phyloP scores from a whole-genome alignment of 2,113 vertebrate species.

The Hemibagrus wyckioides region DNA sequence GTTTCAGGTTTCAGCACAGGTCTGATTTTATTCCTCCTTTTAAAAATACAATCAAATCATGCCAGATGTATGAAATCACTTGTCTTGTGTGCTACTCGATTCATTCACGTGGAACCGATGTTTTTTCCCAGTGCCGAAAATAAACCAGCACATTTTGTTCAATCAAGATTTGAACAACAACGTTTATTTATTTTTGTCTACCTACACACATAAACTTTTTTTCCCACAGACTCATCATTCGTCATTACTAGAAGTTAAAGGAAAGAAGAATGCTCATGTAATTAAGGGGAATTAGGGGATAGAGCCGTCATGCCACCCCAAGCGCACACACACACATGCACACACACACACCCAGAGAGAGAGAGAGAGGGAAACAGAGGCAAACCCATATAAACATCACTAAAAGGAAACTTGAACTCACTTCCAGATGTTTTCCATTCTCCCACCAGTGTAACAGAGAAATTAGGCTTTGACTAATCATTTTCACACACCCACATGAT shows the following conservation, averaged over 20 bases:
- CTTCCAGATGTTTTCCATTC: conserved; percentile 26
- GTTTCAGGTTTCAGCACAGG: too few species aligned
- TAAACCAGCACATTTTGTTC: not conserved
- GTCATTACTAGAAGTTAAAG: not conserved
- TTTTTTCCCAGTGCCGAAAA: not conserved
- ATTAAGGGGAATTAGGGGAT: not conserved
- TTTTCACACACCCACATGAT: conserved; percentile 19
- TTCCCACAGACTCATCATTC: not conserved
- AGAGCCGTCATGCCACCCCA: not conserved
- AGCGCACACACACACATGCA: too few species aligned
- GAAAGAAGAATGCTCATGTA: not conserved
- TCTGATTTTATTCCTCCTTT: too few species aligned
- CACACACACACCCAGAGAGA: not conserved
- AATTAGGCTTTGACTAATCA: not conserved
- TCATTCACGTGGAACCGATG: too few species aligned
- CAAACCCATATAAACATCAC: too few species aligned
- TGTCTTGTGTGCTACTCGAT: too few species aligned
- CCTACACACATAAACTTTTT: not conserved
- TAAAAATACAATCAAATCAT: too few species aligned
- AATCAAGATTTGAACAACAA: not conserved
- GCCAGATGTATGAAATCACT: too few species aligned
- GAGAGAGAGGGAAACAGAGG: too few species aligned
- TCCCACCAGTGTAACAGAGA: not conserved
- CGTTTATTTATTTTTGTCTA: not conserved
- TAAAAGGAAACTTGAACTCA: too few species aligned